These are phyloP conservation scores for Cyprinella venusta DNA, from an alignment of 2,797 vertebrate species.

Conservation along the genomic window DNA sequence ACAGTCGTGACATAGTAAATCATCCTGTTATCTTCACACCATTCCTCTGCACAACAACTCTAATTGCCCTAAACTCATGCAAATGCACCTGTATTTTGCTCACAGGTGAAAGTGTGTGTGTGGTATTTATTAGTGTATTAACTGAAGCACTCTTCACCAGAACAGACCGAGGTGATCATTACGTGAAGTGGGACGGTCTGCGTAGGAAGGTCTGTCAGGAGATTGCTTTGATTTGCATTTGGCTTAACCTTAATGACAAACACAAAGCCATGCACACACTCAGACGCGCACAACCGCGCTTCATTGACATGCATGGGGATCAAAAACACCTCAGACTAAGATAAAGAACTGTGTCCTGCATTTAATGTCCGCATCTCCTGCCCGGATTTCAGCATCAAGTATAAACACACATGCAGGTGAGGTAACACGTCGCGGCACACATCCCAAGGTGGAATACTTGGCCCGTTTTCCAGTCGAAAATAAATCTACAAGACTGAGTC, in stretches of 20 bases:
- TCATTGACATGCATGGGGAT: slow-evolving; percentile 46
- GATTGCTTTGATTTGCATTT: slow-evolving; percentile 53
- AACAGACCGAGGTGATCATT: slow-evolving; percentile 46
- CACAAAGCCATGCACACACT: slow-evolving; percentile 33
- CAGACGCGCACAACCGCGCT: slow-evolving; percentile 1
- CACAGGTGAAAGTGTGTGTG: background rate
- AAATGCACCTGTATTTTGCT: slow-evolving; percentile 4
- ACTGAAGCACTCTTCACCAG: slow-evolving; percentile 43
- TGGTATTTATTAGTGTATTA: slow-evolving; percentile 51
- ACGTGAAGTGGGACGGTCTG: slow-evolving; percentile 41
- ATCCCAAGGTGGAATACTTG: slow-evolving; percentile 2
- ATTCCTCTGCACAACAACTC: background rate
- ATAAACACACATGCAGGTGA: slow-evolving; percentile 35
- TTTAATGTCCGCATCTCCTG: slow-evolving; percentile 22
- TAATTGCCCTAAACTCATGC: slow-evolving; percentile 8
- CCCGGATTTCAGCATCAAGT: slow-evolving; percentile 5
- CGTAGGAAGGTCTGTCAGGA: slow-evolving; percentile 27
- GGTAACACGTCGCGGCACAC: background rate
- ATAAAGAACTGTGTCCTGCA: slow-evolving; percentile 22
- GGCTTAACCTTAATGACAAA: slow-evolving; percentile 46
- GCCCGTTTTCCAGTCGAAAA: background rate
- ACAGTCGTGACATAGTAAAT: slow-evolving; percentile 11
- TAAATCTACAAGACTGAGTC: slow-evolving; percentile 13
- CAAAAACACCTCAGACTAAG: slow-evolving; percentile 26
- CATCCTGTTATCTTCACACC: slow-evolving; percentile 12